phyloP scores from a whole-genome alignment of 1,140 invertebrate genomes.

The Heliconius hewitsoni region DNA sequence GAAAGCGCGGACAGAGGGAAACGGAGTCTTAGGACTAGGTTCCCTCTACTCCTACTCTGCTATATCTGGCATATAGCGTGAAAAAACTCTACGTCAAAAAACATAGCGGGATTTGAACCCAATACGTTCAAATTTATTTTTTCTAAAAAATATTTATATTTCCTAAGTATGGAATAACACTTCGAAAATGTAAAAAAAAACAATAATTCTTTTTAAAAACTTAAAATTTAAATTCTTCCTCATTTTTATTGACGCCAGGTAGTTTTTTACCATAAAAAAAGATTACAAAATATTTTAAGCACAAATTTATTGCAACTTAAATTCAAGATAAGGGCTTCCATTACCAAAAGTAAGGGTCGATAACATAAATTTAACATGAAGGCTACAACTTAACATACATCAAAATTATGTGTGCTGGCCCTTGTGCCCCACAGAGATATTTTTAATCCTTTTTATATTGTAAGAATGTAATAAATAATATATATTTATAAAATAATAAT shows the following conservation, averaged over 20 bases:
- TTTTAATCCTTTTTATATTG: background rate
- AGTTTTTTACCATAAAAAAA: slow-evolving; percentile 1
- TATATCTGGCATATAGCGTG: too few relatives aligned
- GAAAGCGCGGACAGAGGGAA: too few relatives aligned
- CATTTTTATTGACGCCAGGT: background rate
- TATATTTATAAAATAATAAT: too few relatives aligned
- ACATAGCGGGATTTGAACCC: too few relatives aligned
- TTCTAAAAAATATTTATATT: too few relatives aligned
- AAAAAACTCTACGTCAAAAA: too few relatives aligned
- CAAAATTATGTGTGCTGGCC: slow-evolving; percentile 1
- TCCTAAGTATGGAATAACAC: too few relatives aligned
- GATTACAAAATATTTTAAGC: slow-evolving; percentile 6
- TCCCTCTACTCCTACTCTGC: too few relatives aligned
- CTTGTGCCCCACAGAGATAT: background rate
- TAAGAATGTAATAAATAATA: background rate
- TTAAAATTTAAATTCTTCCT: background rate
- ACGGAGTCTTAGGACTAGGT: too few relatives aligned
- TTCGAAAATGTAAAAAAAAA: background rate
- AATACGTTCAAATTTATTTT: too few relatives aligned
- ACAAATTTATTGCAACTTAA: slow-evolving; percentile 9
- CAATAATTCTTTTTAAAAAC: background rate
- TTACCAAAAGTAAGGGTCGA: background rate
- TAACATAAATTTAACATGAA: slow-evolving; percentile 1
- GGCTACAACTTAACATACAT: background rate
- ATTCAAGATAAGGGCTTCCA: slow-evolving; percentile 1